A percentile compares a stretch with the other conserved stretches of the same genome.
phyloP scores from a whole-genome alignment of 2,113 vertebrate genomes.

The Callocephalon fimbriatum region DNA sequence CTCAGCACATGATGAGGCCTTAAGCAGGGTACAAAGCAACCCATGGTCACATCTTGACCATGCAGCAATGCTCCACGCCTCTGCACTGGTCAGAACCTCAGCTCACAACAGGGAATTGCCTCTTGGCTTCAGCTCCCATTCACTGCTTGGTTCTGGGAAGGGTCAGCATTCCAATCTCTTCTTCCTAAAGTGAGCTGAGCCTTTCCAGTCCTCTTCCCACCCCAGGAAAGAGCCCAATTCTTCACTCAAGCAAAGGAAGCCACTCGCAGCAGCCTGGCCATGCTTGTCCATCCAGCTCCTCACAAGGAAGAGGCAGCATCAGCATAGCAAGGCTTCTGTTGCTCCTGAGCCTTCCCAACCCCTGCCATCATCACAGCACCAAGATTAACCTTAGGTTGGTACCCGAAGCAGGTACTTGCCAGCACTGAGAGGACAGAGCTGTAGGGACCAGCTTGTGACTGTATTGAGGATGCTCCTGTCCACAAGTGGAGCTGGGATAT shows the following conservation, averaged over 20 bases:
- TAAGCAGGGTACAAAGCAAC: background rate
- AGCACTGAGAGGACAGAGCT: background rate
- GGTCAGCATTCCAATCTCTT: background rate
- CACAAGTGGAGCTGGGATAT: background rate
- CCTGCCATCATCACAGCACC: background rate
- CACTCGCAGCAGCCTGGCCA: background rate
- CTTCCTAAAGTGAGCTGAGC: background rate
- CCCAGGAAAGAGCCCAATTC: background rate
- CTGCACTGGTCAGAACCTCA: background rate
- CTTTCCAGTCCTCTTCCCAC: background rate
- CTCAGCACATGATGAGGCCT: background rate
- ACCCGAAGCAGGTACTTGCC: background rate
- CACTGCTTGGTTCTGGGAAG: background rate
- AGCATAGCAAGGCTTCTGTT: rapidly evolving
- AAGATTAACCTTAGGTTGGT: no score
- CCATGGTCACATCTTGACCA: background rate
- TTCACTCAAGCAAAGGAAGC: background rate
- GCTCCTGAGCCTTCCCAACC: background rate
- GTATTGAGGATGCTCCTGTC: background rate
- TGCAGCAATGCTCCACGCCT: background rate
- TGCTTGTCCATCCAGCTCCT: background rate
- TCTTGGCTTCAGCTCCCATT: background rate
- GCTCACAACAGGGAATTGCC: background rate
- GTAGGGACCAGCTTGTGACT: background rate
- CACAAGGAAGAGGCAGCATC: background rate